These are phyloP conservation scores for Lutraria lutraria DNA, from an alignment of 2,888 invertebrate genomes.

Conservation along the genomic window DNA sequence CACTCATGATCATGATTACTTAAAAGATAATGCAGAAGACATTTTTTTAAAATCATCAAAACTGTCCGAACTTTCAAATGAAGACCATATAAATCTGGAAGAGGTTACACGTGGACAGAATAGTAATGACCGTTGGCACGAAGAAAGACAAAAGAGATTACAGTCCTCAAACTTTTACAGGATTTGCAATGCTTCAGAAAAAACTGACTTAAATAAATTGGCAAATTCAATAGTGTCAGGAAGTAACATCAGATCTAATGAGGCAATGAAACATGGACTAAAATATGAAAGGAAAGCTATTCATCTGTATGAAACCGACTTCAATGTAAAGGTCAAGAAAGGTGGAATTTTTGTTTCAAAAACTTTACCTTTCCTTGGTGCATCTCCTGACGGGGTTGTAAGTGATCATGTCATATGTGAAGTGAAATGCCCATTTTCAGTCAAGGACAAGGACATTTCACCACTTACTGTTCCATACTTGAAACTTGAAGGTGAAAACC, in stretches of 20 bases:
- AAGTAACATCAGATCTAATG: not conserved
- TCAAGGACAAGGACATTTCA: conserved; percentile 33
- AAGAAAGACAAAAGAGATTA: conserved; percentile 46
- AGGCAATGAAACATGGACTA: conserved; percentile 3
- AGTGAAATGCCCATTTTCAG: conserved; percentile 54
- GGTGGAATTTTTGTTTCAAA: conserved; percentile 25
- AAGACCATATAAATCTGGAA: conserved; percentile 24
- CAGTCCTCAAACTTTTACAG: conserved; percentile 52
- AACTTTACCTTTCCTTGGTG: not conserved
- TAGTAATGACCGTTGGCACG: conserved; percentile 33
- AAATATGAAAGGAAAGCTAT: conserved; percentile 10
- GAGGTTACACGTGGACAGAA: not conserved
- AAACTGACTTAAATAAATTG: not conserved
- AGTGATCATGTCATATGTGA: conserved; percentile 19
- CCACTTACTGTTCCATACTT: conserved; percentile 45
- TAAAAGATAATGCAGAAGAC: conserved; percentile 45
- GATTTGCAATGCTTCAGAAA: conserved; percentile 47
- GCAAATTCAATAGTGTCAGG: not conserved
- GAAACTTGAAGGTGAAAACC: not conserved
- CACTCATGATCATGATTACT: conserved; percentile 69
- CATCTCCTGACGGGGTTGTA: conserved; percentile 16
- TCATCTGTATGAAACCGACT: not conserved
- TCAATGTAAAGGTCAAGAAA: not conserved
- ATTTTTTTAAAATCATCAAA: conserved; percentile 38
- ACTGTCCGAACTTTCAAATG: conserved; percentile 33